Conservation (phyloP, 2,797 vertebrate genomes). For the Hemitrygon akajei region DNA sequence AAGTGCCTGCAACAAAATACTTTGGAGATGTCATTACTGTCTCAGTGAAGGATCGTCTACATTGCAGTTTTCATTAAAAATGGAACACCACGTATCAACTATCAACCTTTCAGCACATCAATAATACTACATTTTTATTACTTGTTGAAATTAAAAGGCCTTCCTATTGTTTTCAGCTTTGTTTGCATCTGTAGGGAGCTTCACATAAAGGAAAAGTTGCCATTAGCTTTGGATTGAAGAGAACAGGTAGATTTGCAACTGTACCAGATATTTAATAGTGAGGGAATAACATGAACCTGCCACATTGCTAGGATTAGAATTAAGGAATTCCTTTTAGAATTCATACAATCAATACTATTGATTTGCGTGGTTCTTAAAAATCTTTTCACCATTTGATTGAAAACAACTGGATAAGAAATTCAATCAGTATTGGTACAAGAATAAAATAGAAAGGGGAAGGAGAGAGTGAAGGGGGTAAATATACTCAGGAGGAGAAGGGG, state of each 20-base stretch:
- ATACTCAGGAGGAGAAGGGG: not conserved
- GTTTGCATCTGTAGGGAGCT: not conserved
- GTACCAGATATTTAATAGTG: not conserved
- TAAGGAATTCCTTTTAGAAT: not conserved
- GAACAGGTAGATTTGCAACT: not conserved
- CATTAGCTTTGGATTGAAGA: not conserved
- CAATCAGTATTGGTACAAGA: not conserved
- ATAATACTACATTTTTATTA: not conserved
- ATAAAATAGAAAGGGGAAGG: not conserved
- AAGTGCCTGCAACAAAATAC: not conserved
- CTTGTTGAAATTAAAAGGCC: not conserved
- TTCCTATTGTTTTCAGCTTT: not conserved
- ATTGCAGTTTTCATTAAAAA: constrained; percentile 23
- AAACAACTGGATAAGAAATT: not conserved
- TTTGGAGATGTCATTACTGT: not conserved
- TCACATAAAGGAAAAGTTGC: not conserved
- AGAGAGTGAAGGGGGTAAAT: not conserved
- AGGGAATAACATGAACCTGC: not conserved
- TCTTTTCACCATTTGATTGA: not conserved
- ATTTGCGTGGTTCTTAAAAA: not conserved
- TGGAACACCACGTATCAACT: not conserved
- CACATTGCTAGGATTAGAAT: not conserved
- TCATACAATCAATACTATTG: not conserved
- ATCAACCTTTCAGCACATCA: constrained; percentile 10
- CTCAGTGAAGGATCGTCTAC: not conserved